These are phyloP conservation scores for Gortyna flavago DNA, from an alignment of 2,888 invertebrate genomes.

Conservation along the genomic window DNA sequence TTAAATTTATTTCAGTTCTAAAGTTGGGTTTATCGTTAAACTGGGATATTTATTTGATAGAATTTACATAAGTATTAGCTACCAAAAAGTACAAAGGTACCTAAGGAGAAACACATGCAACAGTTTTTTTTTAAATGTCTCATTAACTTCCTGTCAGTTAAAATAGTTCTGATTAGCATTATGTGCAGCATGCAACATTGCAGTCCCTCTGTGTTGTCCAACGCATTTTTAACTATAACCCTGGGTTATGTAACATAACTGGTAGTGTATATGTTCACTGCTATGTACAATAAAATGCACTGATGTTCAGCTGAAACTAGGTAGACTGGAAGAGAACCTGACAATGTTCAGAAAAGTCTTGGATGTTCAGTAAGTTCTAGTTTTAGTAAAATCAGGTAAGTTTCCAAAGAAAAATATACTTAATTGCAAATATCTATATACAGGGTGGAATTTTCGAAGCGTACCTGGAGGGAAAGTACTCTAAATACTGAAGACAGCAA, in stretches of 20 bases:
- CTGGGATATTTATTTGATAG: not conserved
- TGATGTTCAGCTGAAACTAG: constrained; percentile 22
- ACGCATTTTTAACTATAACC: constrained; percentile 73
- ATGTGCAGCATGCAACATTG: constrained; percentile 63
- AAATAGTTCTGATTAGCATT: constrained; percentile 35
- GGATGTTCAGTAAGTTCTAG: constrained; percentile 27
- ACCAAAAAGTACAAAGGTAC: not conserved
- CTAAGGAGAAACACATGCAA: not conserved
- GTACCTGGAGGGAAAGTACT: no score
- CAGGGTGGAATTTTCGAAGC: no score
- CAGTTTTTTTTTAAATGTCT: not conserved
- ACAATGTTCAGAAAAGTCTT: constrained; percentile 9
- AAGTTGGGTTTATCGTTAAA: constrained; percentile 2
- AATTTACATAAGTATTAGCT: not conserved
- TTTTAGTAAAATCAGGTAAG: constrained; percentile 33
- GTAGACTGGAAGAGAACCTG: constrained; percentile 13
- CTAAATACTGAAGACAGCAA: no score
- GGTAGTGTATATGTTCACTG: constrained; percentile 25
- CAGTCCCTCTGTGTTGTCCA: constrained; percentile 80
- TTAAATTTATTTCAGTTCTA: not conserved
- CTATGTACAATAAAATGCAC: constrained; percentile 33
- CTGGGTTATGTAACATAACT: constrained; percentile 32
- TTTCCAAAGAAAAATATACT: not conserved
- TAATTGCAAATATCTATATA: no score
- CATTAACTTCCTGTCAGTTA: constrained; percentile 16